A percentile compares a stretch with the other conserved stretches of the same genome.
phyloP scores from a whole-genome alignment of 2,888 invertebrate genomes.

The Clepsis dumicolana region DNA sequence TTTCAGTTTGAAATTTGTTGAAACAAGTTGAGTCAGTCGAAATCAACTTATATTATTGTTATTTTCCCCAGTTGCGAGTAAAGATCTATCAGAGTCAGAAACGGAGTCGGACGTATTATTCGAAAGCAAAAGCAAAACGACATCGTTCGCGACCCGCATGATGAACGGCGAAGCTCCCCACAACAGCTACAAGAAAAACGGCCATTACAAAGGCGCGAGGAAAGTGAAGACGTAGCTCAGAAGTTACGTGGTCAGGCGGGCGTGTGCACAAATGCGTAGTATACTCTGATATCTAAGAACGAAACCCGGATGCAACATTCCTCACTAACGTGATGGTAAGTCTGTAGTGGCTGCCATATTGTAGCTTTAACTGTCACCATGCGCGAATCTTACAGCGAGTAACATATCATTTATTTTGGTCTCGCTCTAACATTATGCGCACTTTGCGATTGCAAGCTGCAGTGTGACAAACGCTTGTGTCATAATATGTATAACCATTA shows the following conservation, averaged over 20 bases:
- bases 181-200: constrained; percentile 86
- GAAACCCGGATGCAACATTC: not conserved
- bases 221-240: constrained; percentile 78
- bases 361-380: not conserved
- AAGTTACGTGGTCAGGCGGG: constrained; percentile 49
- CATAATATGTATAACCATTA: not conserved
- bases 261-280: constrained; percentile 45
- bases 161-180: constrained; percentile 77
- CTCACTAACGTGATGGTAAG: not conserved
- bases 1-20: too few species aligned
- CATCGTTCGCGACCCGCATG: constrained; percentile 68
- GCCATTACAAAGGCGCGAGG: constrained; percentile 75
- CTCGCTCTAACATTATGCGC: too few species aligned
- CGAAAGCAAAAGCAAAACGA: constrained; percentile 89
- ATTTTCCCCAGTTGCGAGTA: constrained; percentile 82
- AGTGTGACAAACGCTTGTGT: not conserved
- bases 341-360: not conserved
- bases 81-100: constrained; percentile 91
- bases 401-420: too few species aligned
- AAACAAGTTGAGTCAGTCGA: too few species aligned
- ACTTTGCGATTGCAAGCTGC: not conserved
- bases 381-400: not conserved
- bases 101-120: constrained; percentile 95
- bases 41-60: too few species aligned
- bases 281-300: constrained; percentile 28